These are phyloP conservation scores for Drosophila sordidula DNA, from an alignment of 2,888 invertebrate species.

Conservation along the genomic window DNA sequence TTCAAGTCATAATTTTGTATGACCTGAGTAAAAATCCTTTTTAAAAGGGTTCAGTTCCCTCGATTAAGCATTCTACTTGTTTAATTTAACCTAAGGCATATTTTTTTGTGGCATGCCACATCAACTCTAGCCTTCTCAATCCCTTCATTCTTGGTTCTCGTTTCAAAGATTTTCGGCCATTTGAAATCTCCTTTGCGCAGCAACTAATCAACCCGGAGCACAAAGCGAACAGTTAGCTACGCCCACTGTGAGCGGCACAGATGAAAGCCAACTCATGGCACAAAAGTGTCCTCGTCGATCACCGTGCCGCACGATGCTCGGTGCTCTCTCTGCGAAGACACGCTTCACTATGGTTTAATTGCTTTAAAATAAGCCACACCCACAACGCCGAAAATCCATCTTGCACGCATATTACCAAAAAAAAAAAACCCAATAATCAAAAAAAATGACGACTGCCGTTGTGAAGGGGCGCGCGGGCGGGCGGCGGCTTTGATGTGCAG, in stretches of 20 bases:
- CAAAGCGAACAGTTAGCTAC: conserved; percentile 47
- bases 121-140: conserved; percentile 17
- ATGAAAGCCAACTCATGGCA: conserved; percentile 59
- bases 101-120: background rate
- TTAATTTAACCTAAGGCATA: too few species aligned
- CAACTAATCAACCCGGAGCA: conserved; percentile 27
- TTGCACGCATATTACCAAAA: conserved; percentile 74
- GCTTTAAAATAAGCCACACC: conserved; percentile 80
- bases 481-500: conserved; percentile 63
- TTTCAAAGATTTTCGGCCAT: conserved; percentile 1
- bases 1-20: background rate
- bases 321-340: conserved; percentile 58
- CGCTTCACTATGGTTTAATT: conserved; percentile 76
- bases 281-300: conserved; percentile 77
- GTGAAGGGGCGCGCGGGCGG: conserved; percentile 42
- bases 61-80: too few species aligned
- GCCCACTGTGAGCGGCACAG: conserved; percentile 59
- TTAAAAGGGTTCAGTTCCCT: too few species aligned
- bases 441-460: conserved; percentile 5
- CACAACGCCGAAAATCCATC: conserved; percentile 74
- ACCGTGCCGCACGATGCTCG: conserved; percentile 28
- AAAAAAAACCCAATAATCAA: background rate
- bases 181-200: conserved; percentile 29
- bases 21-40: too few species aligned
- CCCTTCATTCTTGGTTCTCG: conserved; percentile 5